Conservation (phyloP, 2,113 vertebrate species). For the Piliocolobus tephrosceles region DNA sequence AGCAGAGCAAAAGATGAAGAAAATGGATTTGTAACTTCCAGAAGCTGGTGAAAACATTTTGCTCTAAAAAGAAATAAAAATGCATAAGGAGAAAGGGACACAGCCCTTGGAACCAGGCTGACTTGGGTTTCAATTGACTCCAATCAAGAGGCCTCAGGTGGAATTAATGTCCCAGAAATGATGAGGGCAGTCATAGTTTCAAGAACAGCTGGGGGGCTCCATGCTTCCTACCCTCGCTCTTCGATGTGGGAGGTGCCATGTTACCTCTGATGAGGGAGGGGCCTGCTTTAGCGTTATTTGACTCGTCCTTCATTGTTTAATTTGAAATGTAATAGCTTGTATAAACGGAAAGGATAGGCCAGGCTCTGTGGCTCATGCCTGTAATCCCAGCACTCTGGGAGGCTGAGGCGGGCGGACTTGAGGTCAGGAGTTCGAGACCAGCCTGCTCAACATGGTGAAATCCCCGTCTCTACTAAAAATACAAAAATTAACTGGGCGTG, state of each 20-base stretch:
- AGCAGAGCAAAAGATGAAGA: background rate
- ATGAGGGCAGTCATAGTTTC: background rate
- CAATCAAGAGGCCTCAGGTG: background rate
- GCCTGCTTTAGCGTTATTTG: background rate
- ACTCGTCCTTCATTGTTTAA: background rate
- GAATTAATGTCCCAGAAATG: background rate
- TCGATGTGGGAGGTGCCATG: background rate
- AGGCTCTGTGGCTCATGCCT: too few species aligned
- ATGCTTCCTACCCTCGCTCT: background rate
- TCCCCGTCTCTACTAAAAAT: too few species aligned
- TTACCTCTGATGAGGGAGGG: background rate
- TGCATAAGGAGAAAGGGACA: background rate
- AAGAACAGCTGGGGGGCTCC: background rate
- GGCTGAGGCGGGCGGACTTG: too few species aligned
- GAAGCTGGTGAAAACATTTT: background rate
- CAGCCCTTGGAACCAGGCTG: background rate
- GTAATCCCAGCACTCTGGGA: too few species aligned
- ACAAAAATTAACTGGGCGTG: too few species aligned
- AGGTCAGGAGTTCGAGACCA: too few species aligned
- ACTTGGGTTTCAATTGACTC: background rate
- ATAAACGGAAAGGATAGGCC: background rate
- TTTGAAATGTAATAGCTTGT: background rate
- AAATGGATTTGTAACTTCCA: background rate
- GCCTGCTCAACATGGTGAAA: too few species aligned
- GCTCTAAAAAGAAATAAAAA: background rate